Conservation (phyloP, 2,113 vertebrate genomes). For the Xenopus laevis region DNA sequence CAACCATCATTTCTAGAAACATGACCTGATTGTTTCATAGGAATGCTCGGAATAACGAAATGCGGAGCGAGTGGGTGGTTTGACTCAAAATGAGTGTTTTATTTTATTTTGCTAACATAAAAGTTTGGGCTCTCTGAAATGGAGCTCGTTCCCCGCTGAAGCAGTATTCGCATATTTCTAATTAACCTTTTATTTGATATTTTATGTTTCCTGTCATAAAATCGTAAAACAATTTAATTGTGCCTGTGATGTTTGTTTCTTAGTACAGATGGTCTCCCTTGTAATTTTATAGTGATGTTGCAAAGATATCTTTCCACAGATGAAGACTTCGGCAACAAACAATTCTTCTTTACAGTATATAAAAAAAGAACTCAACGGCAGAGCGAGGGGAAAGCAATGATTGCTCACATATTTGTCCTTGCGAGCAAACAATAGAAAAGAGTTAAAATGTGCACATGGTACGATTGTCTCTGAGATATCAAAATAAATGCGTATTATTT, state of each 20-base stretch:
- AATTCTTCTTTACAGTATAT: slow-evolving; percentile 55
- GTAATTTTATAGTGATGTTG: slow-evolving; percentile 63
- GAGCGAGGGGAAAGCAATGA: slow-evolving; percentile 13
- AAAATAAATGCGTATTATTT: too few relatives aligned
- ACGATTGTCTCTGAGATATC: too few relatives aligned
- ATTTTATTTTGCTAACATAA: slow-evolving; percentile 57
- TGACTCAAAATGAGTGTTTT: slow-evolving; percentile 58
- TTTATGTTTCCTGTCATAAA: slow-evolving; percentile 82
- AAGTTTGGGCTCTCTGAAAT: slow-evolving; percentile 57
- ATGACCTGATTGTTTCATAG: slow-evolving; percentile 48
- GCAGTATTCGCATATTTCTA: slow-evolving; percentile 73
- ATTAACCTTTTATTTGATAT: slow-evolving; percentile 81
- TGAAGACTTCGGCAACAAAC: slow-evolving; percentile 62
- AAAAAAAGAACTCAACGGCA: slow-evolving; percentile 61
- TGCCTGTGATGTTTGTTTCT: slow-evolving; percentile 71
- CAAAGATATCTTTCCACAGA: slow-evolving; percentile 64
- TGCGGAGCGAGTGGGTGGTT: slow-evolving; percentile 55
- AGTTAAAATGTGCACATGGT: too few relatives aligned
- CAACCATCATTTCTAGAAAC: slow-evolving; percentile 37
- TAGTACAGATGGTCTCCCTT: slow-evolving; percentile 74
- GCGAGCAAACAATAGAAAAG: too few relatives aligned
- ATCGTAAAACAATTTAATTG: slow-evolving; percentile 72
- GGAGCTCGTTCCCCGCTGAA: slow-evolving; percentile 61
- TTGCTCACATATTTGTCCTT: too few relatives aligned
- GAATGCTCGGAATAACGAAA: slow-evolving; percentile 62